These are phyloP conservation scores for Mya arenaria DNA, from an alignment of 1,140 invertebrate genomes.

Conservation along the genomic window DNA sequence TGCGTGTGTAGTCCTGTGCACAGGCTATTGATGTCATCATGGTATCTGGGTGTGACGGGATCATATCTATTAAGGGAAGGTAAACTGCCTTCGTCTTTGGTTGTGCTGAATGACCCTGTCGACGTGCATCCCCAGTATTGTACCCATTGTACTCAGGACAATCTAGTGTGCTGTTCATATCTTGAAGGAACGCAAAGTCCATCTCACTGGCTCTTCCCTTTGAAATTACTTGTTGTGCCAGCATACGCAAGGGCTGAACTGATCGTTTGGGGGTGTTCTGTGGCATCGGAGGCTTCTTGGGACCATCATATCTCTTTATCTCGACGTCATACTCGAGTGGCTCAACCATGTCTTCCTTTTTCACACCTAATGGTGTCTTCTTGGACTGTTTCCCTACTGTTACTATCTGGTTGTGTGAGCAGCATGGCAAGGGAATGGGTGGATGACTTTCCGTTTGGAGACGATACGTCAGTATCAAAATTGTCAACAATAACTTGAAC, in stretches of 20 bases:
- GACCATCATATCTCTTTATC: conserved; percentile 40
- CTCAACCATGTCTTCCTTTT: conserved; percentile 17
- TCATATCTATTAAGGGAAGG: conserved; percentile 55
- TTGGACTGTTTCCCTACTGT: conserved; percentile 25
- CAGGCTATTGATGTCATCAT: conserved; percentile 55
- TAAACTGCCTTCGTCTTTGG: conserved; percentile 52
- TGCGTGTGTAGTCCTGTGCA: conserved; percentile 14
- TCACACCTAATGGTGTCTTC: background rate
- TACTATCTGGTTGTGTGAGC: conserved; percentile 31
- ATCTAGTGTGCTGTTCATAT: background rate
- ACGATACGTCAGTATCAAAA: conserved; percentile 62
- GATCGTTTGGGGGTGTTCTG: background rate
- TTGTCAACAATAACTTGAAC: conserved; percentile 56
- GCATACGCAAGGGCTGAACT: conserved; percentile 24
- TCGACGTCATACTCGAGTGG: background rate
- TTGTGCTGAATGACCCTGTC: background rate
- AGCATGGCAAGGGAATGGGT: conserved; percentile 56
- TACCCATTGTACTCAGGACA: conserved; percentile 38
- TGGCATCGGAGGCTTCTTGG: conserved; percentile 48
- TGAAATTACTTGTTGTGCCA: conserved; percentile 23
- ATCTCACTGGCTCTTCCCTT: conserved; percentile 18
- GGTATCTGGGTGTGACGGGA: conserved; percentile 53
- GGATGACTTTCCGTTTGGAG: conserved; percentile 48
- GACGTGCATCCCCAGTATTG: conserved; percentile 8
- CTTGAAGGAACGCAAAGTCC: conserved; percentile 40